Conservation (phyloP, 1,140 invertebrate genomes). For the Diorhabda carinulata region DNA sequence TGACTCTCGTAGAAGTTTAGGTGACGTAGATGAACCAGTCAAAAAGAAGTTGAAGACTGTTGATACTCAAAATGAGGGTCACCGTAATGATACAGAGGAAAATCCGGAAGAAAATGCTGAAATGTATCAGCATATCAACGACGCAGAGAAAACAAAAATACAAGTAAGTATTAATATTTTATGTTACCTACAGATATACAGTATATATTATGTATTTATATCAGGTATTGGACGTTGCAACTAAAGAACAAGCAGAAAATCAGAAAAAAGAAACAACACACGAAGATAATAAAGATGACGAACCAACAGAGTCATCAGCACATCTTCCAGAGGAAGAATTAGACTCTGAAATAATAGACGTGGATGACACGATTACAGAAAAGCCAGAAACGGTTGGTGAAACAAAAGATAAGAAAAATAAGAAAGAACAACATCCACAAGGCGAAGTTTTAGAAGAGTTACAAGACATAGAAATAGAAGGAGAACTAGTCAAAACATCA, state of each 20-base stretch:
- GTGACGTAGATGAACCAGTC: slow-evolving; percentile 47
- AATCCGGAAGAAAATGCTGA: slow-evolving; percentile 56
- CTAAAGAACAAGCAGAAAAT: slow-evolving; percentile 78
- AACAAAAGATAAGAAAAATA: slow-evolving; percentile 49
- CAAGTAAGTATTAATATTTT: slow-evolving; percentile 22
- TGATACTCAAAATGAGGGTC: slow-evolving; percentile 46
- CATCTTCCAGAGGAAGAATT: slow-evolving; percentile 34
- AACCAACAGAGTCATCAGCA: slow-evolving; percentile 51
- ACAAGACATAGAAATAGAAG: slow-evolving; percentile 66
- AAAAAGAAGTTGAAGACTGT: slow-evolving; percentile 56
- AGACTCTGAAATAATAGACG: slow-evolving; percentile 38
- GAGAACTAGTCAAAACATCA: slow-evolving; percentile 66
- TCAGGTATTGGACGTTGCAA: slow-evolving; percentile 65
- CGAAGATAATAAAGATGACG: slow-evolving; percentile 54
- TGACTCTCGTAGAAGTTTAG: slow-evolving; percentile 50
- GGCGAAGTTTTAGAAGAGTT: slow-evolving; percentile 42
- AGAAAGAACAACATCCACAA: slow-evolving; percentile 48
- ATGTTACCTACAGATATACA: background rate
- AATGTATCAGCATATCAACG: slow-evolving; percentile 81
- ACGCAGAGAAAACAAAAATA: slow-evolving; percentile 54
- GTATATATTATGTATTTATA: background rate
- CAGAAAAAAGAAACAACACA: slow-evolving; percentile 70
- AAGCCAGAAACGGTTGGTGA: slow-evolving; percentile 52
- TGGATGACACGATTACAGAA: slow-evolving; percentile 38
- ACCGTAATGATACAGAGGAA: slow-evolving; percentile 48